Evolutionary conservation across 2,113 vertebrate species (phyloP), one percentile per base, ranked within the genome.

Genomic region (Pholis gunnellus): DNA sequence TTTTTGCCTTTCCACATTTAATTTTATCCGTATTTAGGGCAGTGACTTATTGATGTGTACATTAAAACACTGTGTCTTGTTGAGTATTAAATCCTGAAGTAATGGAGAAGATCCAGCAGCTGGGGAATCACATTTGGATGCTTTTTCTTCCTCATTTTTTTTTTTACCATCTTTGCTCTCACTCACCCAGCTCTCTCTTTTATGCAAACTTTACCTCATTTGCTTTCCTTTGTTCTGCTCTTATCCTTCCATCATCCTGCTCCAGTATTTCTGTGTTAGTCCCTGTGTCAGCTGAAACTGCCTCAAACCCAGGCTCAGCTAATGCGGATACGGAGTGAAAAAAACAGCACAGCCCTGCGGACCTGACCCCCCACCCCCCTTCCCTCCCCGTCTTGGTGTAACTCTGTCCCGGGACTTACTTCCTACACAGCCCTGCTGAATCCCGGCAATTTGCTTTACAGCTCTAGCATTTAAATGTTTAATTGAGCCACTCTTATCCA

Each of bases 361-460:
- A 79, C 91, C 81, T 91, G 88, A 93, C 93, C 91, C 5, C 27
- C 27, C 27, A 5, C 3, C 38, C 38, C 13, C 31, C 13, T 76
- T 80, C 81, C 75, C 40, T 64, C 82, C 82, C 74, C 57, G 29
- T 80, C 79, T 71, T 64, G 15, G 57, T 87, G 84, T 92, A 88
- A 90, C 75, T 90, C 79, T 75, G 83, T 93, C 90, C 91, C 79
- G 72, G 89, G 89, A 92, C 87, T 86, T 91, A 79, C 71, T 75
- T 89, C 83, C 84, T 85, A 95, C 93, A 93, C 72, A 86, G 84
- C 87, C 88, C 87, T 78, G 75, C 88, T 80, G 90, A 93, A 91
- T 93, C 85, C 76, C 72, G 68, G 81, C 91, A 94, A 94, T 94
- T 94, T 94, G 93, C 92, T 93, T 86, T 91, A 92, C 92, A 93